Evolutionary conservation across 2,113 vertebrate species (phyloP).

Genomic region (Dicaeum eximium): DNA sequence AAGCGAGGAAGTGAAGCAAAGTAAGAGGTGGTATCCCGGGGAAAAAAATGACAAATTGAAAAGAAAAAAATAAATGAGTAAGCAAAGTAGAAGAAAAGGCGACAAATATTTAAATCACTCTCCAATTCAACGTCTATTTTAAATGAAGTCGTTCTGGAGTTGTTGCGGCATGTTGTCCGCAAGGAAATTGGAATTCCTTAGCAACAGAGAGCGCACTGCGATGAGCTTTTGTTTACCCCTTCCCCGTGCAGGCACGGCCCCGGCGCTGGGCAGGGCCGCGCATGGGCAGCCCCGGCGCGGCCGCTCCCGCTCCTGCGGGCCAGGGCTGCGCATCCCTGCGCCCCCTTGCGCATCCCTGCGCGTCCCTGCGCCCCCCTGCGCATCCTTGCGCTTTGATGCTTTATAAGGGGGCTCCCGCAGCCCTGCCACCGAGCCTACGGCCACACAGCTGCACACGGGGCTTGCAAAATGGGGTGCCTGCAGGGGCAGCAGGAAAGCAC

Average conservation of each 20-base stretch:
- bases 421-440: neutral
- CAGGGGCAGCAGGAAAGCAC: neutral
- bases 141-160: neutral
- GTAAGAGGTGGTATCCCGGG: neutral
- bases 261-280: neutral
- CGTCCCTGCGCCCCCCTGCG: too few species aligned
- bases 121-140: neutral
- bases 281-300: neutral
- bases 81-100: neutral
- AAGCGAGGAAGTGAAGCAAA: neutral
- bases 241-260: neutral
- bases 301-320: too few species aligned
- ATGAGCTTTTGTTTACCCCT: conserved; percentile 2
- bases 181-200: neutral
- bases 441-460: neutral
- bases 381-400: too few species aligned
- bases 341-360: too few species aligned
- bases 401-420: too few species aligned
- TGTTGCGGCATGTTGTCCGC: neutral
- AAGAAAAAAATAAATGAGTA: neutral
- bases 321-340: too few species aligned
- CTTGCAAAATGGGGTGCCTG: neutral
- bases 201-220: neutral
- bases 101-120: neutral
- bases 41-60: neutral